Percentiles rank a stretch among this genome's conserved stretches.
Evolutionary conservation across 1,140 invertebrate species (phyloP).

Genomic region (Cydia pomonella): DNA sequence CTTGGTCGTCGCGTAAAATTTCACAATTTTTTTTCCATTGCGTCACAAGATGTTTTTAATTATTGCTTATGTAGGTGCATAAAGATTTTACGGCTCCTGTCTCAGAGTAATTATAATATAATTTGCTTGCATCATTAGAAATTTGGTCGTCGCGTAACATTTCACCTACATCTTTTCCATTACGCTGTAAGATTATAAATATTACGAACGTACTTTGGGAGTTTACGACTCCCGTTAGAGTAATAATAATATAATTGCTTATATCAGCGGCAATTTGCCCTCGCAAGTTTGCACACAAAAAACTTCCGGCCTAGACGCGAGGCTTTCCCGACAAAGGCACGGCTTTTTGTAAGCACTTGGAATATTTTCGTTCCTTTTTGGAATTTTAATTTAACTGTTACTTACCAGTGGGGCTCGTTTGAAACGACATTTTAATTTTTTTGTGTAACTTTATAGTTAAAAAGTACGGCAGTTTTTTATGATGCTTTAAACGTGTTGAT

Average conservation of each 20-base stretch:
- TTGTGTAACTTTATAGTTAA: conserved; percentile 1
- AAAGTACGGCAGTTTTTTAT: background rate
- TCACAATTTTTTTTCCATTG: no score
- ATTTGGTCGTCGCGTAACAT: no score
- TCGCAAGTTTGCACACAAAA: background rate
- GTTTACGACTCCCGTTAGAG: no score
- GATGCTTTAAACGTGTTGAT: background rate
- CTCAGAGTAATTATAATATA: no score
- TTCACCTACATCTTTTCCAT: no score
- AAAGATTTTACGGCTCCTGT: background rate
- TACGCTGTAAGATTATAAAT: no score
- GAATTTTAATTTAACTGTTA: conserved; percentile 32
- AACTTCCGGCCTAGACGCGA: conserved; percentile 8
- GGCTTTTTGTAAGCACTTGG: conserved; percentile 22
- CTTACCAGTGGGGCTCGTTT: conserved; percentile 3
- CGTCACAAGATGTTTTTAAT: background rate
- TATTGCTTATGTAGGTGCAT: background rate
- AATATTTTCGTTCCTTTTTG: conserved; percentile 17
- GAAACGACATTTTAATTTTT: conserved; percentile 9
- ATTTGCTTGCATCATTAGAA: no score
- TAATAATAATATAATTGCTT: background rate
- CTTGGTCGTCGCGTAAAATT: no score
- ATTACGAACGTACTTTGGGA: no score
- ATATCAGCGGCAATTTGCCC: conserved; percentile 10
- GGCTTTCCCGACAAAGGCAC: background rate